Conservation (phyloP, 1,140 invertebrate species). For the Apis dorsata region DNA sequence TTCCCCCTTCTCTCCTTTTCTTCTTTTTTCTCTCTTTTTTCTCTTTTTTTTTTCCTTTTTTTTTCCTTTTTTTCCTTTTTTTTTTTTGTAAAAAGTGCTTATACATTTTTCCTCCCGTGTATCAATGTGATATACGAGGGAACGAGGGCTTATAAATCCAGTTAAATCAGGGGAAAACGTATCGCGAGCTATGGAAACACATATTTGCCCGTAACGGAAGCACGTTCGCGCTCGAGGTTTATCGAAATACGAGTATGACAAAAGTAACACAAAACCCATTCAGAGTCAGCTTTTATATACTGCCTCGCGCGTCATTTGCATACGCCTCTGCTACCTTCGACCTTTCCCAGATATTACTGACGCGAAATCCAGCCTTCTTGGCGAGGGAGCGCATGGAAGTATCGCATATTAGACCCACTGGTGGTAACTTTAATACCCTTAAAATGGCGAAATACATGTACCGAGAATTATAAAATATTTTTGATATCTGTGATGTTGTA, state of each 20-base stretch:
- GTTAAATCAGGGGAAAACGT: conserved; percentile 28
- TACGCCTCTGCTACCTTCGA: conserved; percentile 14
- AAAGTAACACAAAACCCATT: conserved; percentile 45
- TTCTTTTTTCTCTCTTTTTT: too few relatives aligned
- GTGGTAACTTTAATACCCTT: background rate
- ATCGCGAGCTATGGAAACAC: conserved; percentile 17
- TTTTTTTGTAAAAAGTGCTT: background rate
- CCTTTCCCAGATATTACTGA: conserved; percentile 5
- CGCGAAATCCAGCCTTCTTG: background rate
- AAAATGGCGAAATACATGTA: background rate
- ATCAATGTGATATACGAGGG: conserved; percentile 25
- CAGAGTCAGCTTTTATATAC: conserved; percentile 22
- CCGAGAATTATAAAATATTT: background rate
- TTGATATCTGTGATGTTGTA: too few relatives aligned
- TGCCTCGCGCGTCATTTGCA: conserved; percentile 39
- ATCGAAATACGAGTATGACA: conserved; percentile 43
- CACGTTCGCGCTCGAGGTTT: conserved; percentile 15
- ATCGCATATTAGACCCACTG: background rate
- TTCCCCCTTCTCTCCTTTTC: background rate
- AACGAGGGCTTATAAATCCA: conserved; percentile 29
- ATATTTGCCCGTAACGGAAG: conserved; percentile 27
- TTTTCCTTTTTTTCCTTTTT: too few relatives aligned
- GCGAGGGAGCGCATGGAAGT: background rate
- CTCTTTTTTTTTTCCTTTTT: too few relatives aligned
- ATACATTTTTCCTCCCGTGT: conserved; percentile 20